Evolutionary conservation across 2,888 invertebrate species (phyloP), one percentile per base, ranked within the genome.

Genomic region (Nomada fucata): DNA sequence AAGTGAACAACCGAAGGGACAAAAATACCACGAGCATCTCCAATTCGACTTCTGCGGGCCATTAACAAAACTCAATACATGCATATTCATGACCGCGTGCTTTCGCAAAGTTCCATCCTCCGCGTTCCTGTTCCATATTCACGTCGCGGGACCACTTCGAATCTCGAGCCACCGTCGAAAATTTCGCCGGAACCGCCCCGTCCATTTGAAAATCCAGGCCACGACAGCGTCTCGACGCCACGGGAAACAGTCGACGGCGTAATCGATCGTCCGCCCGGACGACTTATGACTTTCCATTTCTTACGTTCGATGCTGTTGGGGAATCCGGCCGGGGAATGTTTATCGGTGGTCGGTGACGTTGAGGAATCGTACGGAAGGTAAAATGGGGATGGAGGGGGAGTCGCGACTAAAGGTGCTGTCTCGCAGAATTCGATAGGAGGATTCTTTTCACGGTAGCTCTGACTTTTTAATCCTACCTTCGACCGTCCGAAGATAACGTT

Each of bases 231-330:
- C 69, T 80, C 52, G 67, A 65, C 64, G 23, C 75, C 67, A 55
- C 69, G 57, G 67, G 47, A 72, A 81, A 68, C 64, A 20, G 44
- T 26, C 47, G 36, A 36, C 36, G 57, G 9, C 29, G 60, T 65
- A 72, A 85, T 85, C 87, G 86, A 87, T 86, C 84, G 84, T 59
- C 59, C 9, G n/a, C 72, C 10, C 74, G 68, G 73, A 86, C 82
- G 73, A 86, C 82, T 82, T 86, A 86, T 85, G 85, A 84, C 82
- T 85, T 88, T 84, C 83, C 86, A 86, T 88, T 88, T 86, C 84
- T 88, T 86, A 79, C 73, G 74, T 65, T 59, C 79, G 80, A 69
- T 75, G 64, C 86, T 77, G 86, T 85, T 79, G 83, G 74, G 68
- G 80, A 81, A 78, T 65, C 83, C 70, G 47, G 68, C 36, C 76